phyloP scores from a whole-genome alignment of 2,797 vertebrate species.

The Helarctos malayanus region DNA sequence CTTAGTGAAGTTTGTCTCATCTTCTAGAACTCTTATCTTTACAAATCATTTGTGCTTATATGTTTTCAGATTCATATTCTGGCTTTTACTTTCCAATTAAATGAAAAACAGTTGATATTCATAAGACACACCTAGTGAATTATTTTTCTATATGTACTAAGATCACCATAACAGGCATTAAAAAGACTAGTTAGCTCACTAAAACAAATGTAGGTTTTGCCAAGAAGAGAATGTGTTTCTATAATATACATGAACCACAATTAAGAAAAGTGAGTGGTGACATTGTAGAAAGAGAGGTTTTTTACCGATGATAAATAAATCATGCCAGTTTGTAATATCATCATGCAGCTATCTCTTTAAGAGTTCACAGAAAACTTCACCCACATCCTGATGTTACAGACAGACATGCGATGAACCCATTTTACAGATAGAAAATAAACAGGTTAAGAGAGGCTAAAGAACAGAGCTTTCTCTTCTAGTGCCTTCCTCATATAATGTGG shows the following conservation, averaged over 20 bases:
- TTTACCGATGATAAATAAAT: not conserved
- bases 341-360: not conserved
- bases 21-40: not conserved
- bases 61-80: not conserved
- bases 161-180: not conserved
- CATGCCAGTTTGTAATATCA: not conserved
- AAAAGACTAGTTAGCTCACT: not conserved
- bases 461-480: not conserved
- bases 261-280: not conserved
- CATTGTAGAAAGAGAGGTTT: not conserved
- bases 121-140: not conserved
- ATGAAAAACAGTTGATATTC: not conserved
- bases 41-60: not conserved
- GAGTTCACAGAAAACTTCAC: not conserved
- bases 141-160: conserved; percentile 10
- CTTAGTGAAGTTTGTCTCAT: not conserved
- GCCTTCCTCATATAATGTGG: not conserved
- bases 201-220: not conserved
- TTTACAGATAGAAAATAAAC: not conserved
- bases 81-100: not conserved
- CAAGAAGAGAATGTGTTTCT: not conserved
- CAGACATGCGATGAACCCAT: not conserved
- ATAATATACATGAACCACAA: not conserved
- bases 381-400: not conserved
- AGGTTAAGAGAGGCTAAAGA: not conserved